Base-by-base conservation (phyloP, 2,113 vertebrate genomes). In the Periophthalmus modestus region DNA sequence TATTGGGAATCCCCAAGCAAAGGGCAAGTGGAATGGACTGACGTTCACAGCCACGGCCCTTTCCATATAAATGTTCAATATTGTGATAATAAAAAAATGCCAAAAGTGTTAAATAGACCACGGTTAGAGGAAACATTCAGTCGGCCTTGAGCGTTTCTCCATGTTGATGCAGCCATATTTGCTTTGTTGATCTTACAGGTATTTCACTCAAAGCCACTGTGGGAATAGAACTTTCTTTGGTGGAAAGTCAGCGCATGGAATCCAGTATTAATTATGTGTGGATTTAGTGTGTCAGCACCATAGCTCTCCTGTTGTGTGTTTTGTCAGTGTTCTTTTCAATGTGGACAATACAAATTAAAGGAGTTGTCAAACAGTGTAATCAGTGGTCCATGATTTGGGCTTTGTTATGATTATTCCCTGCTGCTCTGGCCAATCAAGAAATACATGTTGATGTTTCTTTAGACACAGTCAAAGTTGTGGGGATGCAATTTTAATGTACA, bases 391-490 rank as follows among this genome's bases (percentile, higher is more conserved):
- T 79, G 85, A 85, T 58, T 70, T 39, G 59, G 62, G 79, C 84
- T 87, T 89, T 85, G 69, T 85, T 86, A 81, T 77, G 81, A 91
- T 89, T 80, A 85, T 75, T 88, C 89, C 84, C 85, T 78, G 80
- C 76, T 82, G 82, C 79, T 79, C 84, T 33, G 65, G 66, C 79
- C 82, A 87, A 85, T 87, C 89, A 66, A 75, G 71, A 66, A n/a
- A 34, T 55, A 69, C 72, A 77, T 80, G 21, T 65, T 72, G 81
- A 63, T 77, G 67, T 75, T 12, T n/a, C 75, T 69, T 24, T 0
- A 16, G 73, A 21, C 71, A 68, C 23, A 2, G 65, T 84, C 79
- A 71, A 34, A 62, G 57, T 75, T 61, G 58, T 1, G 54, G 68
- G n/a, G 63, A 23, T 55, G n/a, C 7, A 11, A 46, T 68, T 78